These are phyloP conservation scores for Dendrolimus kikuchii DNA, from an alignment of 1,140 invertebrate species.

Conservation along the genomic window DNA sequence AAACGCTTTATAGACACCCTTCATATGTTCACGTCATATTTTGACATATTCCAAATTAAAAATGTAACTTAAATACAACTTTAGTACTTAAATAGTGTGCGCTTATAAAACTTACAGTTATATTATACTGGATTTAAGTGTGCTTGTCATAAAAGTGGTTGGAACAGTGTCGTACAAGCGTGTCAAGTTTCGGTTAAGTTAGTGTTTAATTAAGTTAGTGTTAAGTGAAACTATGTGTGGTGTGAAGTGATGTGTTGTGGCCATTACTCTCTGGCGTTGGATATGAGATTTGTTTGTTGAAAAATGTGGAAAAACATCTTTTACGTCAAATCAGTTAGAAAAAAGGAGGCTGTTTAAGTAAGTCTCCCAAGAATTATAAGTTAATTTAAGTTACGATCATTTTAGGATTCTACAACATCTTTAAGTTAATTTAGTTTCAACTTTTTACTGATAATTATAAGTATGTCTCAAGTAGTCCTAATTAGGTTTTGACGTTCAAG, in stretches of 20 bases:
- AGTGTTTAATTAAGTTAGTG: conserved; percentile 21
- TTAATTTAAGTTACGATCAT: no score
- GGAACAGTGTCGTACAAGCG: conserved; percentile 18
- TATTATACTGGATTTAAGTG: background rate
- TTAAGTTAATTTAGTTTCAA: no score
- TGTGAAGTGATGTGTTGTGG: conserved; percentile 16
- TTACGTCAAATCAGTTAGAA: conserved; percentile 60
- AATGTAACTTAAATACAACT: background rate
- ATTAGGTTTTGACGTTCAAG: no score
- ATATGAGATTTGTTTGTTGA: conserved; percentile 48
- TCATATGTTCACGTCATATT: conserved; percentile 28
- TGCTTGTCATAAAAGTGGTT: background rate
- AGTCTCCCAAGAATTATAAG: conserved; percentile 11
- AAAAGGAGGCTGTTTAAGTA: conserved; percentile 58
- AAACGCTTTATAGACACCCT: conserved; percentile 53
- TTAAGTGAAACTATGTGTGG: conserved; percentile 23
- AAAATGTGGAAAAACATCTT: conserved; percentile 58
- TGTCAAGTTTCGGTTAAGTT: conserved; percentile 24
- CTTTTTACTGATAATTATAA: no score
- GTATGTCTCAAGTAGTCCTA: no score
- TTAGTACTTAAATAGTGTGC: conserved; percentile 1
- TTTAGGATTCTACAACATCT: no score
- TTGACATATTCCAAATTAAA: conserved; percentile 14
- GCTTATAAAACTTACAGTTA: background rate
- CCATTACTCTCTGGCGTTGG: conserved; percentile 18